Evolutionary conservation across 1,140 invertebrate species (phyloP), one percentile per base, ranked within the genome.

Genomic region (Cydia splendana): DNA sequence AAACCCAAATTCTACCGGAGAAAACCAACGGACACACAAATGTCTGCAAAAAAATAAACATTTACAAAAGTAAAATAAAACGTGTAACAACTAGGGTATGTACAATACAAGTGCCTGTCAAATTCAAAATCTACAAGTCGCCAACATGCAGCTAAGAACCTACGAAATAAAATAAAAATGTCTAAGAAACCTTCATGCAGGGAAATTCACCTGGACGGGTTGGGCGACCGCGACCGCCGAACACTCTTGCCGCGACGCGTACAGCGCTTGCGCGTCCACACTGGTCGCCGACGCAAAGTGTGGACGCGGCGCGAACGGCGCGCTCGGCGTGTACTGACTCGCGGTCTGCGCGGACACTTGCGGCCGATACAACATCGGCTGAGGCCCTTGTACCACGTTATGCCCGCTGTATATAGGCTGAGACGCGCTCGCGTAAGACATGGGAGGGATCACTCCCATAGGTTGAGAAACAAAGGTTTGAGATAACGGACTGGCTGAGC

Each of bases 1-100:
- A 87, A 88, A 85, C 84, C 84, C 85, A 85, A 82, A 87, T 74
- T 87, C 89, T 91, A 92, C 88, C 87, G 84, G 87, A 88, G 85
- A 83, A 85, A 86, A 87, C 88, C 85, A 88, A 86, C 75, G 79
- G 76, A 85, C 84, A 88, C 84, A 88, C 81, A 87, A 78, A 87
- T 9, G 77, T 87, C 88, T 90, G 85, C 78, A 85, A 85, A 90
- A 88, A 86, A 86, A 77, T 76, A 79, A 67, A 76, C 51, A 76
- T 79, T 80, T 77, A 82, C 75, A 80, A 80, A 42, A 78, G 12
- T 69, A 42, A 78, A 75, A 73, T 73, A 28, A 73, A 51, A 12
- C n/a, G 15, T 42, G 67, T 71, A 7, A 71, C n/a, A 69, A 76
- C 30, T 18, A 42, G 10, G 7, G 13, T 76, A 69, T 53, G 10